phyloP scores from a whole-genome alignment of 2,888 invertebrate genomes.

The Morpho helenor region DNA sequence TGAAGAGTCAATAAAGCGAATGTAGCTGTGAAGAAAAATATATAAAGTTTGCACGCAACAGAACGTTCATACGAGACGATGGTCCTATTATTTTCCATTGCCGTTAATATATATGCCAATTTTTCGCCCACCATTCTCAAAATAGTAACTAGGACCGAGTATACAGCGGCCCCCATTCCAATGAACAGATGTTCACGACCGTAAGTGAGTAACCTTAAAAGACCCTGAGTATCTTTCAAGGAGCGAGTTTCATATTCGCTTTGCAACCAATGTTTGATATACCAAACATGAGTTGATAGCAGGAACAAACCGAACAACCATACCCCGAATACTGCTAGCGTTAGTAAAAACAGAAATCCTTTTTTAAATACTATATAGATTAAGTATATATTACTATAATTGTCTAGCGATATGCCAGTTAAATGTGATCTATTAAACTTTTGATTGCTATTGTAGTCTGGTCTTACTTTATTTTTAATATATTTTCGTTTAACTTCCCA shows the following conservation, averaged over 20 bases:
- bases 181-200: slow-evolving; percentile 1
- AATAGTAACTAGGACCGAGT: neutral
- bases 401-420: neutral
- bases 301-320: slow-evolving; percentile 18
- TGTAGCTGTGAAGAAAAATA: slow-evolving; percentile 28
- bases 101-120: neutral
- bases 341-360: slow-evolving; percentile 2
- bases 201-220: too few relatives aligned
- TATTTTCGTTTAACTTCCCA: slow-evolving; percentile 9
- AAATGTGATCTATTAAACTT: neutral
- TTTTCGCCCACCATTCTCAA: neutral
- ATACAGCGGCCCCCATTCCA: slow-evolving; percentile 1
- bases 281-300: slow-evolving; percentile 23
- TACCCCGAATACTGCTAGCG: slow-evolving; percentile 12
- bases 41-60: slow-evolving; percentile 16
- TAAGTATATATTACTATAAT: neutral
- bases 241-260: neutral
- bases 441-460: neutral
- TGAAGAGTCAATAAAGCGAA: slow-evolving; percentile 23
- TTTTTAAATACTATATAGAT: too few relatives aligned
- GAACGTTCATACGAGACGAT: slow-evolving; percentile 19
- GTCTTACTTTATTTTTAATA: neutral
- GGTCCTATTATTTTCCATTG: slow-evolving; percentile 11
- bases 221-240: neutral
- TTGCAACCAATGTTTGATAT: slow-evolving; percentile 7